These are phyloP conservation scores for Ooceraea biroi DNA, from an alignment of 1,140 invertebrate species.

Conservation along the genomic window DNA sequence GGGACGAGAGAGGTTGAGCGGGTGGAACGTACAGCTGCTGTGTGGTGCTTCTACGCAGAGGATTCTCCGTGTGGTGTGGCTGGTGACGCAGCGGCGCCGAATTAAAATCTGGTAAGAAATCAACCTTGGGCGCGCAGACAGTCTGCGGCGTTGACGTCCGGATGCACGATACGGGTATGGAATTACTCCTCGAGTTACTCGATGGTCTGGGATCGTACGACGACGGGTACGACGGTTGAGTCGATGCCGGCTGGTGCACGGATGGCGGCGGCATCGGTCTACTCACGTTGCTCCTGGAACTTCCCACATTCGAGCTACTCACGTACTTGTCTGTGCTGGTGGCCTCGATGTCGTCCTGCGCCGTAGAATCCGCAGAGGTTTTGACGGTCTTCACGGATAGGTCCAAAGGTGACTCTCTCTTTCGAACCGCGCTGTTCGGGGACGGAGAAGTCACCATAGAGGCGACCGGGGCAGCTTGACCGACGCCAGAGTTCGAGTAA, in stretches of 20 bases:
- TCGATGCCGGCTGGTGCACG: slow-evolving; percentile 64
- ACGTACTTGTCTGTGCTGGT: slow-evolving; percentile 74
- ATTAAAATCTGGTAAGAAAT: slow-evolving; percentile 90
- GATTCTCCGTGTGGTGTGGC: slow-evolving; percentile 69
- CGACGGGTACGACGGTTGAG: slow-evolving; percentile 51
- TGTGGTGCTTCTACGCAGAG: slow-evolving; percentile 69
- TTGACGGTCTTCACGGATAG: slow-evolving; percentile 94
- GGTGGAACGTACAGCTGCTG: slow-evolving; percentile 73
- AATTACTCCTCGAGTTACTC: slow-evolving; percentile 63
- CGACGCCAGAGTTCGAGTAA: slow-evolving; percentile 62
- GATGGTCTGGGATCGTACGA: slow-evolving; percentile 72
- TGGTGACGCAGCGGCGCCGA: slow-evolving; percentile 80
- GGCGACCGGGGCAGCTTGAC: slow-evolving; percentile 53
- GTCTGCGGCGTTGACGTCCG: slow-evolving; percentile 80
- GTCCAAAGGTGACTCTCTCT: slow-evolving; percentile 92
- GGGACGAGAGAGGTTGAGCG: slow-evolving; percentile 61
- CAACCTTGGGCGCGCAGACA: slow-evolving; percentile 89
- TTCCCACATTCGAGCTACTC: slow-evolving; percentile 67
- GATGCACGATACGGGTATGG: slow-evolving; percentile 62
- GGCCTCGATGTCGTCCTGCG: slow-evolving; percentile 89
- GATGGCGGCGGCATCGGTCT: slow-evolving; percentile 78
- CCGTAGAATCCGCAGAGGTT: slow-evolving; percentile 94
- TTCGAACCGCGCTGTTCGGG: slow-evolving; percentile 81
- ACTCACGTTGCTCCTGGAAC: slow-evolving; percentile 75
- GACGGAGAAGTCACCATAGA: slow-evolving; percentile 55